A percentile compares a stretch with the other conserved stretches of the same genome.
Evolutionary conservation across 30 jellyfish, hydroid and myxozoan genomes (phyloP).

Genomic region (Rhopilema esculentum): DNA sequence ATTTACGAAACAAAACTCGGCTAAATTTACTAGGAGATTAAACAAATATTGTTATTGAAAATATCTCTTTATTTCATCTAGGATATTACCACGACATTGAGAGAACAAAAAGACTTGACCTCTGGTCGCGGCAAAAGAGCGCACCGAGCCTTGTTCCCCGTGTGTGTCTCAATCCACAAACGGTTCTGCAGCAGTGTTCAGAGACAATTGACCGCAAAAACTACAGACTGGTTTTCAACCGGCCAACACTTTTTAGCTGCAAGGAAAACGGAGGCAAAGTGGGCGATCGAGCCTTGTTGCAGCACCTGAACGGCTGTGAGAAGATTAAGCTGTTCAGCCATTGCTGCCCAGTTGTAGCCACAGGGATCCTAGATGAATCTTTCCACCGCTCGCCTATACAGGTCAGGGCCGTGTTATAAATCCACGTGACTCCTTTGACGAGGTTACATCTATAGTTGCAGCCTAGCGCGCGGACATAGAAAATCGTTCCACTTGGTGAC

Average conservation of each 20-base stretch:
- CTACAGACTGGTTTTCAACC: background rate
- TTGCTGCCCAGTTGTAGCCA: conserved; percentile 63
- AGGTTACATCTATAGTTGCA: background rate
- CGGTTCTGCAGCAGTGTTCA: conserved; percentile 17
- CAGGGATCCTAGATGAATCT: conserved; percentile 55
- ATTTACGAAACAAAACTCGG: conserved; percentile 59
- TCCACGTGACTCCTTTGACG: background rate
- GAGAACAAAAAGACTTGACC: conserved; percentile 62
- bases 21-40: conserved; percentile 63
- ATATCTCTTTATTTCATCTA: conserved; percentile 65
- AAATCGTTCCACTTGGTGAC: background rate
- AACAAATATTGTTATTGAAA: conserved; percentile 50
- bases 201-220: conserved; percentile 44
- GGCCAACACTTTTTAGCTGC: conserved; percentile 26
- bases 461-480: background rate
- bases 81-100: conserved; percentile 62
- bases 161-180: conserved; percentile 7
- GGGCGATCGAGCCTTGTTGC: background rate
- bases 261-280: conserved; percentile 53
- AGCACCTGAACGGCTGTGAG: conserved; percentile 79
- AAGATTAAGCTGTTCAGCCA: conserved; percentile 52
- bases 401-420: conserved; percentile 53
- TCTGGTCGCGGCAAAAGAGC: conserved; percentile 36
- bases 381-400: conserved; percentile 24
- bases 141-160: conserved; percentile 42